These are phyloP conservation scores for Drosophila nigritarsus DNA, from an alignment of 2,888 invertebrate genomes.

Conservation along the genomic window DNA sequence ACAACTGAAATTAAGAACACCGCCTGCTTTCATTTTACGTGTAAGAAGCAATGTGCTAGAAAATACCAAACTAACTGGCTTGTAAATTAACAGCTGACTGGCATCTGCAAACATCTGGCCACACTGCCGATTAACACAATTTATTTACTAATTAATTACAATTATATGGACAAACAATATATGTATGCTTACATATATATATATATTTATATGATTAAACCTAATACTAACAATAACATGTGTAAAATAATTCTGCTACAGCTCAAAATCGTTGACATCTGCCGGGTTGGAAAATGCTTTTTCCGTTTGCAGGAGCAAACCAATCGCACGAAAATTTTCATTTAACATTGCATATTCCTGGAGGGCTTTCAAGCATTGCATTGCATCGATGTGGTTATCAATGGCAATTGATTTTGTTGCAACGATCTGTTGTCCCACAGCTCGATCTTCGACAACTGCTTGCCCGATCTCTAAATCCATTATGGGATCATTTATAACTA, in stretches of 20 bases:
- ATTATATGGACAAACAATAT: neutral
- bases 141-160: neutral
- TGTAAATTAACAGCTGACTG: slow-evolving; percentile 3
- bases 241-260: slow-evolving; percentile 7
- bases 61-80: neutral
- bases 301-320: slow-evolving; percentile 78
- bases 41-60: neutral
- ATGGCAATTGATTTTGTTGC: slow-evolving; percentile 5
- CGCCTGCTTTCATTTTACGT: neutral
- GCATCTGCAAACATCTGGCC: slow-evolving; percentile 15
- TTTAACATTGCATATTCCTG: slow-evolving; percentile 82
- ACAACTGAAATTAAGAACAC: neutral
- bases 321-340: slow-evolving; percentile 82
- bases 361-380: slow-evolving; percentile 66
- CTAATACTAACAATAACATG: neutral
- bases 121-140: neutral
- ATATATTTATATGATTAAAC: neutral
- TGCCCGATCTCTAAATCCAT: slow-evolving; percentile 1
- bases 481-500: neutral
- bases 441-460: slow-evolving; percentile 5
- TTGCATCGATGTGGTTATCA: slow-evolving; percentile 29
- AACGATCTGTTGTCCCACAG: neutral
- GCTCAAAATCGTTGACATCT: slow-evolving; percentile 40
- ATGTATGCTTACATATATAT: neutral
- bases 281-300: slow-evolving; percentile 69